Evolutionary conservation across 2,888 invertebrate genomes (phyloP).

Genomic region (Spatulosminthurus flaviceps): DNA sequence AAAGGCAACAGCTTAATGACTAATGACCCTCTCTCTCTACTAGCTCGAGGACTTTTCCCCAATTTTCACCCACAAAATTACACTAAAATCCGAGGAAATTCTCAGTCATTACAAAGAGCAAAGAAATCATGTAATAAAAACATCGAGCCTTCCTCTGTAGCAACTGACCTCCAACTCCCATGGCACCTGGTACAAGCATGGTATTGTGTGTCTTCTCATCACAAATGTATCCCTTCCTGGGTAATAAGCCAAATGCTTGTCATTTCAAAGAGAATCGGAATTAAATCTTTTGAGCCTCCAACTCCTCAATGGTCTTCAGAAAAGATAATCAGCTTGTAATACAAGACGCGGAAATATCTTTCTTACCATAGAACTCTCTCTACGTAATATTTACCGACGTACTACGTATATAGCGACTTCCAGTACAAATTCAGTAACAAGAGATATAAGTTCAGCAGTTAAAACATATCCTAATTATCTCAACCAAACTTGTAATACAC

Average conservation of each 20-base stretch:
- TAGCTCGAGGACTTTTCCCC: conserved; percentile 18
- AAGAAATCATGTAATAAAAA: not conserved
- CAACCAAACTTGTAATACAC: no score
- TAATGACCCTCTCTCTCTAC: conserved; percentile 31
- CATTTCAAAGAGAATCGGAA: not conserved
- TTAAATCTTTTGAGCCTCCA: not conserved
- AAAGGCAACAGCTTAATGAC: conserved; percentile 44
- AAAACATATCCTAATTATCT: no score
- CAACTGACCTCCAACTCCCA: no score
- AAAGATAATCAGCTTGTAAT: conserved; percentile 1
- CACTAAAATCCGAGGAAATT: conserved; percentile 23
- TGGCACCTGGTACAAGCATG: no score
- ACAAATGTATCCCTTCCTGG: no score
- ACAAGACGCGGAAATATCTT: not conserved
- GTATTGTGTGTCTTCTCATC: no score
- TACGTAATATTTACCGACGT: not conserved
- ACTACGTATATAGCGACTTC: not conserved
- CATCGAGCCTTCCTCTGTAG: no score
- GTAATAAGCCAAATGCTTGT: no score
- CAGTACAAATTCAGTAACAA: no score
- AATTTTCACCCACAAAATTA: conserved; percentile 42
- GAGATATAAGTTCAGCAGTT: no score
- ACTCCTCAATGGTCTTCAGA: not conserved
- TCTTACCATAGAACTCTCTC: no score
- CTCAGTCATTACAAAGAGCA: no score